Base-by-base conservation (phyloP, 1,140 invertebrate genomes). In the Sminthurides bifidus region DNA sequence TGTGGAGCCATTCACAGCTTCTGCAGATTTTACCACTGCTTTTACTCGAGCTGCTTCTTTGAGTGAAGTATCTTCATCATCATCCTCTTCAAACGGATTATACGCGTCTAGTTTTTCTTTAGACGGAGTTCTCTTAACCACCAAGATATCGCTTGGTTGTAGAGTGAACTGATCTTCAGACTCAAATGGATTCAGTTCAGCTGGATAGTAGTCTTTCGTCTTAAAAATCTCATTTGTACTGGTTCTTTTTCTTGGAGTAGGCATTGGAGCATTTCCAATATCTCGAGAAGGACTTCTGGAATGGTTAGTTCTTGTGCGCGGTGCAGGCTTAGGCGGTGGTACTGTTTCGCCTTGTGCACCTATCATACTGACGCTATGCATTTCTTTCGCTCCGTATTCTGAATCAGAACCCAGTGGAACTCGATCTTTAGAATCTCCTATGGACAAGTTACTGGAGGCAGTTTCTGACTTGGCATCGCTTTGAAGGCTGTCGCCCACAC, bases 111-210 rank as follows among this genome's bases (percentile, higher is more conserved):
- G 43, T 27, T 21, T 37, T 26, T 26, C 35, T 10, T 52, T 17
- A 3, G 49, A 26, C 3, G 31, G 14, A 4, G 49, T 27, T 40
- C 12, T 38, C 40, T 37, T 26, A 6, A 52, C 21, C 5, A 52
- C 49, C 15, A 52, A 38, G 33, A 49, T 31, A 30, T 29, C 29
- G 21, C 26, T 29, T n/a, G 46, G 46, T 17, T 29, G 26, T 49
- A 31, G 17, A 8, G 43, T 45, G 29, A 45, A 45, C 19, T 10
- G n/a, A 49, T 49, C 53, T 37, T 71, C 71, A 40, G 68, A 66
- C 15, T 65, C 71, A 58, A 74, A 74, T 3, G 87, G 87, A 76
- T 90, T 90, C 46, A 89, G 71, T 60, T 82, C 77, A 43, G 79
- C 76, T 0, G 86, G 86, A 73, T 90, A 89, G 27, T 76, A 68